Base-by-base conservation (phyloP, 2,113 vertebrate species). In the Oncorhynchus clarkii region DNA sequence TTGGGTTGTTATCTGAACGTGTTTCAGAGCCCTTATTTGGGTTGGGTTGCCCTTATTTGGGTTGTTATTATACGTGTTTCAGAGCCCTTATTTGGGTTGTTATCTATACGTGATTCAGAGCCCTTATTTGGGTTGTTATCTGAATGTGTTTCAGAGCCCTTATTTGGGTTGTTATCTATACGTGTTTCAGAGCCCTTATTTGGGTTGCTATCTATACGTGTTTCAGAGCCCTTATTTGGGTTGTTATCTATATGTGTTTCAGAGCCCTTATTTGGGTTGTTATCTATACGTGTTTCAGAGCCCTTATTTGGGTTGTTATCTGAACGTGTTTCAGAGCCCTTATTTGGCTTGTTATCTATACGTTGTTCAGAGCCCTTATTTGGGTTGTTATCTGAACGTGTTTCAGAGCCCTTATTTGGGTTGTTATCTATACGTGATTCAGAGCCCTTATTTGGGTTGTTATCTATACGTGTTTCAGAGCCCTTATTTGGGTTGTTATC, bases 1-100 rank as follows among this genome's bases (percentile, higher is more conserved):
- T 76, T 68, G 39, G 66, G 8, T 18, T 68, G 16, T 34, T 18
- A 34, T 39, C 29, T 67, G 0, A 0, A 49, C 8, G 1, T 70
- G 26, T 8, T 49, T 16, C 45, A 70, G 68, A 70, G 66, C 34
- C 20, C 34, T 78, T 71, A 5, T 0, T 76, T 68, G 39, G 31
- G 8, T 18, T 68, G n/a, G n/a, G n/a, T n/a, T n/a, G 66, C 34
- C 20, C 34, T 78, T 71, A 5, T 0, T 76, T 68, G 39, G 66
- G 8, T 18, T 68, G 16, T 34, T 18, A 34, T 39, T 67, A 1
- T 2, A 49, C 8, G 0, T 70, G 13, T 3, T 49, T 16, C 45
- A 70, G 68, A 70, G 67, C 34, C 20, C 34, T 77, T 71, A 5
- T 0, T 76, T 68, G 39, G 66, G 8, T 16, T 67, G 14, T 31